Base-by-base conservation (phyloP, 2,888 invertebrate species). In the Helleia helle region DNA sequence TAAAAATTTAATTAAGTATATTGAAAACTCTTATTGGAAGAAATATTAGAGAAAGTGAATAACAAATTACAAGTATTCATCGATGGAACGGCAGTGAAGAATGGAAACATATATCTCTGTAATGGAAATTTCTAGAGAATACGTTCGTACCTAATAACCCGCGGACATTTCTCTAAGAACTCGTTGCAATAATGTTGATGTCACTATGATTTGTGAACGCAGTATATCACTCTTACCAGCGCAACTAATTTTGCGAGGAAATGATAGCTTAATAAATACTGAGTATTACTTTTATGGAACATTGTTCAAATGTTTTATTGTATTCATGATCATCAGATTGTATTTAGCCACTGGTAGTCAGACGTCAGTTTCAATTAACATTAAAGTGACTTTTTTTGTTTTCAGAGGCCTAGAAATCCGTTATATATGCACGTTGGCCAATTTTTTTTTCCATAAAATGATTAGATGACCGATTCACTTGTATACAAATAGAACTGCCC, bases 141-240 rank as follows among this genome's bases (percentile, higher is more conserved):
- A 56, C 51, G 50, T 54, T 41, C 46, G 46, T 50, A 55, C 52
- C 51, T 52, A 51, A 46, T 51, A 49, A 53, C 48, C 48, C 58
- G 58, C 50, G 53, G 51, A 56, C 58, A 69, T 69, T 65, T 69
- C 62, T 65, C 65, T 58, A 55, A 34, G 60, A 57, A 58, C 57
- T 52, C 54, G 57, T 59, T 68, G 72, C 72, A 74, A 75, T 76
- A 76, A 71, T 63, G 67, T 50, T 59, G 56, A 66, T 59, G 74
- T 71, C 72, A 62, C 62, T 52, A 62, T 72, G 72, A 75, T 69
- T 70, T 73, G 71, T 70, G 65, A 59, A 59, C 51, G 55, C 56
- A 59, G 63, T 71, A 64, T 59, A 65, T 71, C 70, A 69, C 55
- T 49, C 42, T 34, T 41, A 43, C 34, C 39, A 29, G 43, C 27